Conservation (phyloP, 2,797 vertebrate genomes). For the Astyanax mexicanus region DNA sequence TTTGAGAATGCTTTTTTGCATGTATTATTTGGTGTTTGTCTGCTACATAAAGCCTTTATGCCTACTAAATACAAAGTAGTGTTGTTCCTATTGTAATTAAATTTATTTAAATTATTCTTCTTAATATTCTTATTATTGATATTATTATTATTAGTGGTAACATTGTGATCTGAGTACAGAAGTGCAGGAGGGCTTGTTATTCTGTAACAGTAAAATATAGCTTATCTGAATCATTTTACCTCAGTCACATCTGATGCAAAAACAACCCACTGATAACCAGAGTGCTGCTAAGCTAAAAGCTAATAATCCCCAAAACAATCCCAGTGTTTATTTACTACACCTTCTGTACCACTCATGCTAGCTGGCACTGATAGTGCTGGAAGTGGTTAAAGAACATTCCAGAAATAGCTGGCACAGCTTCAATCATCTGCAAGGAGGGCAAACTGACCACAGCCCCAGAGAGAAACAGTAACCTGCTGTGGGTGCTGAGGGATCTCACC, state of each 20-base stretch:
- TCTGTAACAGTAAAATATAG: too few species aligned
- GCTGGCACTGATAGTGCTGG: slow-evolving; percentile 1
- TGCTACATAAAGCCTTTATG: too few species aligned
- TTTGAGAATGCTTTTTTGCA: too few species aligned
- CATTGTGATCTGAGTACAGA: too few species aligned
- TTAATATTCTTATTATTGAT: too few species aligned
- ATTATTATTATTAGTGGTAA: too few species aligned
- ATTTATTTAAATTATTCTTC: too few species aligned
- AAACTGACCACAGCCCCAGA: neutral
- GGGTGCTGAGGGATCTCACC: neutral
- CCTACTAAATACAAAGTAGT: too few species aligned
- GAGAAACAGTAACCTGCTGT: neutral
- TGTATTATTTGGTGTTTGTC: too few species aligned
- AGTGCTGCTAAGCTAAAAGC: neutral
- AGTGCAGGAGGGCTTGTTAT: too few species aligned
- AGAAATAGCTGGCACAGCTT: slow-evolving; percentile 72
- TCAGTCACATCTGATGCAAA: neutral
- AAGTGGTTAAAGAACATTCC: slow-evolving; percentile 70
- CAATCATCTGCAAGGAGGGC: neutral
- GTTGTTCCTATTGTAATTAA: too few species aligned
- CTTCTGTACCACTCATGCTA: neutral
- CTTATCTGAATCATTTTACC: neutral
- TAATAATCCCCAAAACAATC: neutral
- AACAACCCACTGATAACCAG: too few species aligned
- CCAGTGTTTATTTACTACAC: neutral